Evolutionary conservation across 2,113 vertebrate species (phyloP).

Genomic region (Abramis brama): DNA sequence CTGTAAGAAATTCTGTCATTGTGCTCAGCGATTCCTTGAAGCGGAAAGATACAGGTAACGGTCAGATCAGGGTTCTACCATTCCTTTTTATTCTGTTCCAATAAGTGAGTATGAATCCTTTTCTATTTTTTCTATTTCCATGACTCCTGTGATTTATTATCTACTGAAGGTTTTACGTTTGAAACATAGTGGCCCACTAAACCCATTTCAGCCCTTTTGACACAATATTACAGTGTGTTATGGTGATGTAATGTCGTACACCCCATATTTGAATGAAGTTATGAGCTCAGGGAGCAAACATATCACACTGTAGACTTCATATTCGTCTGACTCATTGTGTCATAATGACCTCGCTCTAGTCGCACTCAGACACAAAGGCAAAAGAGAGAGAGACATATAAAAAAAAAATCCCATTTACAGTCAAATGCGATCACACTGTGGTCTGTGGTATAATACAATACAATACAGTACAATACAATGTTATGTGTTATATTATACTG

Average conservation of each 20-base stretch:
- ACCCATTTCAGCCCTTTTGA: slow-evolving; percentile 22
- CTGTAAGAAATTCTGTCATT: slow-evolving; percentile 53
- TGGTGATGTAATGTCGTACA: slow-evolving; percentile 45
- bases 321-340: slow-evolving; percentile 37
- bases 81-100: slow-evolving; percentile 12
- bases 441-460: neutral
- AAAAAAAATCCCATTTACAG: neutral
- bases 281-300: slow-evolving; percentile 25
- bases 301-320: slow-evolving; percentile 30
- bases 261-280: slow-evolving; percentile 38
- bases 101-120: neutral
- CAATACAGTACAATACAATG: no score
- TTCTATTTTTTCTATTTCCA: neutral
- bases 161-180: slow-evolving; percentile 7
- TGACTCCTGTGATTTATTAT: slow-evolving; percentile 10
- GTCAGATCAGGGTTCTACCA: slow-evolving; percentile 32
- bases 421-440: neutral
- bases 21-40: slow-evolving; percentile 41
- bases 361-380: neutral
- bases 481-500: no score
- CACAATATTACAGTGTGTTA: slow-evolving; percentile 31
- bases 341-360: neutral
- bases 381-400: neutral
- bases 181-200: neutral
- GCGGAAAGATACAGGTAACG: slow-evolving; percentile 42